Evolutionary conservation across 2,888 invertebrate genomes (phyloP).

Genomic region (Idaea aversata): DNA sequence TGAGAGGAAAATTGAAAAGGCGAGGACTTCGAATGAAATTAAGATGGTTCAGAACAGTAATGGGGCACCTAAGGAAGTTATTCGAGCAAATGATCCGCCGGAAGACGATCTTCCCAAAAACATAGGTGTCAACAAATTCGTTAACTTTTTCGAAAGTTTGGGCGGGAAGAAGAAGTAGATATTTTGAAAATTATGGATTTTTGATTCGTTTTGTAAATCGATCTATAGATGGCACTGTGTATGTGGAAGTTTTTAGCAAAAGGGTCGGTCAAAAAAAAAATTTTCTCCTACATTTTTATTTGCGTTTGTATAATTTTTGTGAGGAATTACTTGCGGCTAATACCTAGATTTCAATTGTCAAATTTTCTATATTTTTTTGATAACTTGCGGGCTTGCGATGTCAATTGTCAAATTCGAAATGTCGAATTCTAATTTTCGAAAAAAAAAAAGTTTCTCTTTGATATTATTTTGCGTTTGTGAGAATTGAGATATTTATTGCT

Average conservation of each 20-base stretch:
- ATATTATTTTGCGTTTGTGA: no score
- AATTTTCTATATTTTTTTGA: no score
- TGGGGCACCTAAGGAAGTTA: slow-evolving; percentile 63
- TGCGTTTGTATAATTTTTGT: not conserved
- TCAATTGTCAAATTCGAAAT: no score
- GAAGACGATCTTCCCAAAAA: slow-evolving; percentile 74
- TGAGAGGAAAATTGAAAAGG: not conserved
- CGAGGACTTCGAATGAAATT: slow-evolving; percentile 66
- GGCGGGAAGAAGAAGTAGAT: slow-evolving; percentile 65
- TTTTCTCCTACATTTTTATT: not conserved
- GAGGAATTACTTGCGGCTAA: no score
- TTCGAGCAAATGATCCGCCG: slow-evolving; percentile 71
- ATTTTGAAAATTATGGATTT: no score
- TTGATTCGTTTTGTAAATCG: no score
- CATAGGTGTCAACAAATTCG: slow-evolving; percentile 74
- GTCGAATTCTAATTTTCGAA: no score
- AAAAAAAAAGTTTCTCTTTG: no score
- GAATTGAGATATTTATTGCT: no score
- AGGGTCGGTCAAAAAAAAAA: not conserved
- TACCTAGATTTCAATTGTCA: no score
- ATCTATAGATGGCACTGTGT: not conserved
- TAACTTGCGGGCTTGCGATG: no score
- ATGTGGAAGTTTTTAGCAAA: not conserved
- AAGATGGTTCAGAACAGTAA: slow-evolving; percentile 64
- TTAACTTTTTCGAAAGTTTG: slow-evolving; percentile 73